Conservation (phyloP, 2,113 vertebrate genomes). For the Pygoscelis antarcticus region DNA sequence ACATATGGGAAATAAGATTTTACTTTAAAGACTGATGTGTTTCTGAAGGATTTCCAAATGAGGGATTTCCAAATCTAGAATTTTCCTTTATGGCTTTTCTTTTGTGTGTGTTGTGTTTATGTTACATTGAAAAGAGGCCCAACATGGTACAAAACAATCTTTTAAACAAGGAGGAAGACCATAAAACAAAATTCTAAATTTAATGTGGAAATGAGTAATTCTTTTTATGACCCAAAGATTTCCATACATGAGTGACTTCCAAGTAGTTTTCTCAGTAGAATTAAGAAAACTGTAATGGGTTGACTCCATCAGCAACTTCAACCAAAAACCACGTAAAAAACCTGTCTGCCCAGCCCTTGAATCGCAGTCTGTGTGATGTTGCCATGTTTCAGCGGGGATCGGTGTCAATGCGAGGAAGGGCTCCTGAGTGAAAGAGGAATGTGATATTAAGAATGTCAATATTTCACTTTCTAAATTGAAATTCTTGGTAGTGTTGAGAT, state of each 20-base stretch:
- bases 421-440: background rate
- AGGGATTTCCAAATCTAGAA: background rate
- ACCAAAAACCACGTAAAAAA: background rate
- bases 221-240: background rate
- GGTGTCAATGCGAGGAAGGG: background rate
- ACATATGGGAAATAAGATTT: background rate
- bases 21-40: background rate
- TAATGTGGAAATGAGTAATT: background rate
- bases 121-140: background rate
- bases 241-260: background rate
- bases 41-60: background rate
- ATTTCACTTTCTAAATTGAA: constrained; percentile 56
- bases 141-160: background rate
- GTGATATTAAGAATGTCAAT: constrained; percentile 57
- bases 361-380: background rate
- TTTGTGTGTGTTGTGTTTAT: background rate
- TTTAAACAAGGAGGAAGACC: background rate
- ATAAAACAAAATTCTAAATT: background rate
- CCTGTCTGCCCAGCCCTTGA: background rate
- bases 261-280: background rate
- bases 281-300: background rate
- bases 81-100: background rate
- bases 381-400: background rate
- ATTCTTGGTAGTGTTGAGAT: constrained; percentile 56
- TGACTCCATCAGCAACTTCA: background rate